Conservation (phyloP, 2,888 invertebrate species). For the Calliopum simillimum region DNA sequence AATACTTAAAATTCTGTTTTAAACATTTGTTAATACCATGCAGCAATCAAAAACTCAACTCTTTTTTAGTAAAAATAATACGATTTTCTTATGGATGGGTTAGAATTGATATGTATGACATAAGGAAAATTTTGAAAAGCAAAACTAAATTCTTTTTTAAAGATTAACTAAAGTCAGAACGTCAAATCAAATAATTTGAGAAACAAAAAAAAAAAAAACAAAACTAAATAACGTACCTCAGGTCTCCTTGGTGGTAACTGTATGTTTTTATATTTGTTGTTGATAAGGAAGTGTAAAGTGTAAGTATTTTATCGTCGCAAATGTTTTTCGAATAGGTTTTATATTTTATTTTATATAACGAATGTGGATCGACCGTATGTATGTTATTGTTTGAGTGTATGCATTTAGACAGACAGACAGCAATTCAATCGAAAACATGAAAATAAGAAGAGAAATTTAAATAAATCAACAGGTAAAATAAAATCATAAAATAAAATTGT, state of each 20-base stretch:
- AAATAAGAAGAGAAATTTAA: slow-evolving; percentile 43
- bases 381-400: slow-evolving; percentile 9
- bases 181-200: slow-evolving; percentile 39
- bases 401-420: slow-evolving; percentile 39
- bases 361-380: slow-evolving; percentile 17
- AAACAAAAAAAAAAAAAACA: slow-evolving; percentile 39
- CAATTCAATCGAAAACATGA: slow-evolving; percentile 44
- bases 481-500: slow-evolving; percentile 23
- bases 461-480: slow-evolving; percentile 39
- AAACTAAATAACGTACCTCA: slow-evolving; percentile 78
- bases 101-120: background rate
- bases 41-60: slow-evolving; percentile 4
- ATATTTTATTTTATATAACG: background rate
- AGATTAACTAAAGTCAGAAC: slow-evolving; percentile 43
- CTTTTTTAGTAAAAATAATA: background rate
- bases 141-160: slow-evolving; percentile 31
- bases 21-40: background rate
- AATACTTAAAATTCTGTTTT: too few species aligned
- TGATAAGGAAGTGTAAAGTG: slow-evolving; percentile 28
- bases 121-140: slow-evolving; percentile 26
- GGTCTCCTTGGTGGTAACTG: slow-evolving; percentile 90
- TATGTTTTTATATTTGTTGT: slow-evolving; percentile 12
- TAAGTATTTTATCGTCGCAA: slow-evolving; percentile 43
- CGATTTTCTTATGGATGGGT: background rate
- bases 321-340: slow-evolving; percentile 29